phyloP scores from a whole-genome alignment of 1,140 invertebrate species.

The Drosophila carrolli region DNA sequence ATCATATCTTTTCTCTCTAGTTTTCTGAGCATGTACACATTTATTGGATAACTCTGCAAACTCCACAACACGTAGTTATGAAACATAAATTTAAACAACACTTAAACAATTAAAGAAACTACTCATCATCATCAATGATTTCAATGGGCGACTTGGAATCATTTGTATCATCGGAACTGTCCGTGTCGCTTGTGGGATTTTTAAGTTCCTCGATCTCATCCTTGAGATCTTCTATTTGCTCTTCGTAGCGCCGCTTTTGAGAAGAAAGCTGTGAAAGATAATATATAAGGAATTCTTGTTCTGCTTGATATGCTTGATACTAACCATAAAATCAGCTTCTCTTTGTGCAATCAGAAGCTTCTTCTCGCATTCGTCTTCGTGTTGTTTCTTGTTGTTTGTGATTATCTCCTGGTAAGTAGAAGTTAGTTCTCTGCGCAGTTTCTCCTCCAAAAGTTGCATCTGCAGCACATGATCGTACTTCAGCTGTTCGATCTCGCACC shows the following conservation, averaged over 20 bases:
- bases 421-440: slow-evolving; percentile 64
- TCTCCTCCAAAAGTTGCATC: slow-evolving; percentile 58
- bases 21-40: slow-evolving; percentile 6
- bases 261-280: slow-evolving; percentile 31
- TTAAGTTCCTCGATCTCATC: slow-evolving; percentile 66
- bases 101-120: slow-evolving; percentile 1
- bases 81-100: slow-evolving; percentile 7
- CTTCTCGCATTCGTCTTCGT: slow-evolving; percentile 44
- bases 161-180: slow-evolving; percentile 35
- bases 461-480: slow-evolving; percentile 42
- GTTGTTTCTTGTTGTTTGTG: slow-evolving; percentile 32
- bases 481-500: slow-evolving; percentile 47
- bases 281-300: too few relatives aligned
- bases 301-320: background rate
- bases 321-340: slow-evolving; percentile 68
- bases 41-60: slow-evolving; percentile 9
- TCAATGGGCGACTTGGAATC: slow-evolving; percentile 47
- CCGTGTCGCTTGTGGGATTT: slow-evolving; percentile 2
- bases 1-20: background rate
- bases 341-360: slow-evolving; percentile 42
- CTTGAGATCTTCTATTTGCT: slow-evolving; percentile 69
- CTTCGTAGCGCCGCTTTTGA: slow-evolving; percentile 53
- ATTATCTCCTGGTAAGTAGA: slow-evolving; percentile 52
- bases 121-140: slow-evolving; percentile 59
- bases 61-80: slow-evolving; percentile 7